phyloP scores from a whole-genome alignment of 2,113 vertebrate species.

The Stegostoma tigrinum region DNA sequence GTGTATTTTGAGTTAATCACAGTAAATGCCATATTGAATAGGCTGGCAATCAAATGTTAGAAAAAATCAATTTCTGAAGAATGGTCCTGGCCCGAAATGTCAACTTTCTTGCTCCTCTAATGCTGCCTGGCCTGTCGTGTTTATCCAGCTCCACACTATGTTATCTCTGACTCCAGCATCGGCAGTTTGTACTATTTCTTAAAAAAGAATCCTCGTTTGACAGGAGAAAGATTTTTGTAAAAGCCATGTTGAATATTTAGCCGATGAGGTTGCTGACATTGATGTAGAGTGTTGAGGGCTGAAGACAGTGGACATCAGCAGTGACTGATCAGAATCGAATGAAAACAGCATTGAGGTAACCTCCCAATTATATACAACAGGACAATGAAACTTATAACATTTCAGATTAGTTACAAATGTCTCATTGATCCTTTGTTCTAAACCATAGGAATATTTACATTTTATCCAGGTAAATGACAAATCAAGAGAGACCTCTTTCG shows the following conservation, averaged over 20 bases:
- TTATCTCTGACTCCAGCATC: too few relatives aligned
- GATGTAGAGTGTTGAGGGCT: not conserved
- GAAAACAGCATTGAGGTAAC: not conserved
- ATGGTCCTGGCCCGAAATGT: not conserved
- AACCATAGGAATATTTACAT: not conserved
- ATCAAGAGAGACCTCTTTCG: not conserved
- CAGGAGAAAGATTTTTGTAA: not conserved
- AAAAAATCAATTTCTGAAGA: not conserved
- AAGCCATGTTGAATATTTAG: constrained; percentile 4
- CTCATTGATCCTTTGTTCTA: not conserved
- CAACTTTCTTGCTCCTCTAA: too few relatives aligned
- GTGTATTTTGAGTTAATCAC: too few relatives aligned
- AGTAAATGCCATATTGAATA: too few relatives aligned
- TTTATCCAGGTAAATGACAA: not conserved
- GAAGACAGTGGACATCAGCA: not conserved
- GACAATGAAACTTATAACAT: not conserved
- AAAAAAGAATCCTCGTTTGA: not conserved
- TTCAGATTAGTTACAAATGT: not conserved
- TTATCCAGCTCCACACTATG: too few relatives aligned
- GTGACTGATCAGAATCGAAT: not conserved
- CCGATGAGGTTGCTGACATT: not conserved
- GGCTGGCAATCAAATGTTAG: too few relatives aligned
- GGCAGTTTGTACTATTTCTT: too few relatives aligned
- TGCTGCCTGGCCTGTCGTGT: too few relatives aligned
- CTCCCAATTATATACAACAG: not conserved